These are phyloP conservation scores for Spialia ferax DNA, from an alignment of 2,888 invertebrate genomes.

Conservation along the genomic window DNA sequence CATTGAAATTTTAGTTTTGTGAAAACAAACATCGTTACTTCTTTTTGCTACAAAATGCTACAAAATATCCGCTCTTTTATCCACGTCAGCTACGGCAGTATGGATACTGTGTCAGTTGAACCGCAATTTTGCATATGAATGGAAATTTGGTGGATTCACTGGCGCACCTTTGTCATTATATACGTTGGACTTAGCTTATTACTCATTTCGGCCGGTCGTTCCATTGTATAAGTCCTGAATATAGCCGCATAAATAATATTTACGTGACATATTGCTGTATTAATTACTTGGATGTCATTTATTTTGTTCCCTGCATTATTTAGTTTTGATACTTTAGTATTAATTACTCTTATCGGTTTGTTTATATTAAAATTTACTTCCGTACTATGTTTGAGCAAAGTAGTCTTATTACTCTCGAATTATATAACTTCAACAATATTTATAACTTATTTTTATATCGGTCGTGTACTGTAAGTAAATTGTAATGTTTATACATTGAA, in stretches of 20 bases:
- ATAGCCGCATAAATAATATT: not conserved
- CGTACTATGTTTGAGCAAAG: too few relatives aligned
- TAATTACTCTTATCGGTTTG: too few relatives aligned
- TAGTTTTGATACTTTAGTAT: not conserved
- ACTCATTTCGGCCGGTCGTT: slow-evolving; percentile 22
- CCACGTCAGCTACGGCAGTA: not conserved
- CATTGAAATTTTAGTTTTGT: too few relatives aligned
- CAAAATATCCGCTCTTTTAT: not conserved
- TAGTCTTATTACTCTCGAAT: too few relatives aligned
- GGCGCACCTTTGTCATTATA: slow-evolving; percentile 31
- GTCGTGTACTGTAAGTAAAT: too few relatives aligned
- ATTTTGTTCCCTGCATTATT: not conserved
- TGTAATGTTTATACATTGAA: too few relatives aligned
- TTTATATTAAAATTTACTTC: too few relatives aligned
- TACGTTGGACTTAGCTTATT: slow-evolving; percentile 19
- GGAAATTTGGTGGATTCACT: slow-evolving; percentile 19
- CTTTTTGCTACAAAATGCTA: too few relatives aligned
- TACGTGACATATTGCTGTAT: not conserved
- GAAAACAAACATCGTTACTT: too few relatives aligned
- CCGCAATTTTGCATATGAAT: slow-evolving; percentile 14
- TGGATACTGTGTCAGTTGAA: not conserved
- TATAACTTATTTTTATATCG: too few relatives aligned
- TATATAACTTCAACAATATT: too few relatives aligned
- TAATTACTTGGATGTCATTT: not conserved
- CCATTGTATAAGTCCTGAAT: slow-evolving; percentile 20